phyloP scores from a whole-genome alignment of 2,113 vertebrate species.

The Entelurus aequoreus region DNA sequence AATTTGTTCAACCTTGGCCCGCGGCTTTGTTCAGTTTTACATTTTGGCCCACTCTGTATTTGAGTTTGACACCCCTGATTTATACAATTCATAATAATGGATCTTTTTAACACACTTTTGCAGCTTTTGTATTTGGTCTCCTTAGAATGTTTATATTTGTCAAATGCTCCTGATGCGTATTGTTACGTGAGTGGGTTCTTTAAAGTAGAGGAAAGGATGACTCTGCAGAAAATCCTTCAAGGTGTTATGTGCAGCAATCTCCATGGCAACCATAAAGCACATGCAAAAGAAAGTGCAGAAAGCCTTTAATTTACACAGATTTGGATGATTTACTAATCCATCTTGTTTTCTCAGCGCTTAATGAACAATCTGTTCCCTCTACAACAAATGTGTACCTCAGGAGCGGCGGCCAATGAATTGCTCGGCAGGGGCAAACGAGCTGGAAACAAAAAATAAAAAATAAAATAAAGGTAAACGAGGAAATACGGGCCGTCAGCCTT shows the following conservation, averaged over 20 bases:
- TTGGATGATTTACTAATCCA: not conserved
- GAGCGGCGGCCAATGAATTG: constrained; percentile 1
- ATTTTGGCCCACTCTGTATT: too few relatives aligned
- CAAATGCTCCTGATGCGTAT: too few relatives aligned
- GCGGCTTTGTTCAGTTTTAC: too few relatives aligned
- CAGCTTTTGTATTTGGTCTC: too few relatives aligned
- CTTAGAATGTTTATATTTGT: too few relatives aligned
- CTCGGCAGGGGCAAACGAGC: not conserved
- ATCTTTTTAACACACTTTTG: too few relatives aligned
- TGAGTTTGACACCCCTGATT: too few relatives aligned
- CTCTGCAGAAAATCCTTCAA: not conserved
- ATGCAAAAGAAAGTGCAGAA: not conserved
- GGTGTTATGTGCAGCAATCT: not conserved
- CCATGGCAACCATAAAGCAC: not conserved
- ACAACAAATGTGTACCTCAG: not conserved
- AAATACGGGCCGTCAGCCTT: constrained; percentile 1
- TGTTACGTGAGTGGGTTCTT: too few relatives aligned
- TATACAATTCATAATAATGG: too few relatives aligned
- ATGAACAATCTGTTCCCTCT: not conserved
- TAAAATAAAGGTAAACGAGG: constrained; percentile 3
- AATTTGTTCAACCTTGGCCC: too few relatives aligned
- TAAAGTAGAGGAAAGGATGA: too few relatives aligned
- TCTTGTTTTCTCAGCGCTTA: constrained; percentile 2
- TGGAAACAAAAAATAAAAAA: not conserved
- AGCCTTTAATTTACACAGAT: not conserved